phyloP scores from a whole-genome alignment of 2,888 invertebrate genomes.

The Pelosia muscerda region DNA sequence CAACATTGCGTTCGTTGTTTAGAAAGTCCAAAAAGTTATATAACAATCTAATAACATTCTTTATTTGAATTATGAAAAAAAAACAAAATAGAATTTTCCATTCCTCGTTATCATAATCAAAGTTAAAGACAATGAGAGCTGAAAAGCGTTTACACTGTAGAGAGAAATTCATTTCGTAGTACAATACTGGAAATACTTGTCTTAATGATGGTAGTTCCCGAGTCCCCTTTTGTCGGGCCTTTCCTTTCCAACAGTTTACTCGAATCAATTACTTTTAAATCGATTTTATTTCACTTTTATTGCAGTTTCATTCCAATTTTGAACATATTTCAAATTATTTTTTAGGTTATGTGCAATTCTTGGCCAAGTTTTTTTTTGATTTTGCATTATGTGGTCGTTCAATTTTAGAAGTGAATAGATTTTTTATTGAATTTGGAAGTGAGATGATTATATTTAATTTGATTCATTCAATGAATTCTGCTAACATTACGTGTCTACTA shows the following conservation, averaged over 20 bases:
- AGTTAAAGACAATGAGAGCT: constrained; percentile 56
- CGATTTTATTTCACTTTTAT: constrained; percentile 40
- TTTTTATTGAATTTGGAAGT: background rate
- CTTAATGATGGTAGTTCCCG: constrained; percentile 53
- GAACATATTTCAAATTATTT: constrained; percentile 20
- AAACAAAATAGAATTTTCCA: constrained; percentile 11
- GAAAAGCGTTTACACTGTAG: constrained; percentile 53
- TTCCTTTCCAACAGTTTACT: constrained; percentile 26
- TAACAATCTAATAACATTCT: background rate
- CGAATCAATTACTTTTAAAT: constrained; percentile 45
- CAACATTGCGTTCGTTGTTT: background rate
- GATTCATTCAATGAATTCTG: background rate
- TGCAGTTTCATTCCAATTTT: constrained; percentile 25
- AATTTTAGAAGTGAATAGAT: constrained; percentile 3
- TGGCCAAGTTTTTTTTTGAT: constrained; percentile 14
- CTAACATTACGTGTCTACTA: too few relatives aligned
- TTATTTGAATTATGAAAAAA: constrained; percentile 5
- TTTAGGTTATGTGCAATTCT: constrained; percentile 7
- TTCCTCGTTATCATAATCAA: constrained; percentile 32
- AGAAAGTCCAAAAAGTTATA: background rate
- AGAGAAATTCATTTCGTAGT: constrained; percentile 60
- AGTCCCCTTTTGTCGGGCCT: constrained; percentile 41
- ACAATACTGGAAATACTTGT: constrained; percentile 57
- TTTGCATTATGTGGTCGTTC: background rate
- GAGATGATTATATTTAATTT: background rate